Evolutionary conservation across 2,113 vertebrate genomes (phyloP).

Genomic region (Brachyhypopomus gauderio): DNA sequence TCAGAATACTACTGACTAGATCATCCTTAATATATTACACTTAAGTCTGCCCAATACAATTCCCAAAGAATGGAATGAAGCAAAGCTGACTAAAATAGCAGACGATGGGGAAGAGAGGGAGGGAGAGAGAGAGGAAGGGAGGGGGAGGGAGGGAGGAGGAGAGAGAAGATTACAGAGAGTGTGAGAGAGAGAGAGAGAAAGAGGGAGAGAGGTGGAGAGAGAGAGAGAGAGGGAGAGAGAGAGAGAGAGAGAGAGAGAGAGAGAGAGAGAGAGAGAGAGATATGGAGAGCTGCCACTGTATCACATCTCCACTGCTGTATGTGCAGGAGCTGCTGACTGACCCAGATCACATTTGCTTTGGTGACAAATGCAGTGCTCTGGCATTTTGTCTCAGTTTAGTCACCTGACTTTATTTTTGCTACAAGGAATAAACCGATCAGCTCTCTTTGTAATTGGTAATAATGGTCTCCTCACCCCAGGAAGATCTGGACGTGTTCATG

Average conservation of each 20-base stretch:
- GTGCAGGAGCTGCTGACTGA: slow-evolving; percentile 15
- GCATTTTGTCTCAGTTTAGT: slow-evolving; percentile 31
- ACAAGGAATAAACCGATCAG: neutral
- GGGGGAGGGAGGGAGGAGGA: no score
- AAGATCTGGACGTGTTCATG: no score
- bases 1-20: neutral
- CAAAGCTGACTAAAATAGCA: slow-evolving; percentile 9
- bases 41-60: slow-evolving; percentile 3
- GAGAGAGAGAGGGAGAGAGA: no score
- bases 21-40: neutral
- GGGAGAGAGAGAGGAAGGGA: no score
- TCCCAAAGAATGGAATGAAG: slow-evolving; percentile 6
- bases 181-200: no score
- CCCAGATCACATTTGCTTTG: slow-evolving; percentile 13
- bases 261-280: no score
- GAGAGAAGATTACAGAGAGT: no score
- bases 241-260: no score
- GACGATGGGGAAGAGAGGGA: no score
- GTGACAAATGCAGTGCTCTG: neutral
- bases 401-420: slow-evolving; percentile 36
- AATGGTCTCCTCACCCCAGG: slow-evolving; percentile 18
- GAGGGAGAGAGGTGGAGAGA: no score
- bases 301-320: slow-evolving; percentile 11
- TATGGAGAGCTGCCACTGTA: neutral
- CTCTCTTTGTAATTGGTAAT: slow-evolving; percentile 6